Evolutionary conservation across 2,797 vertebrate genomes (phyloP).

Genomic region (Zalophus californianus): DNA sequence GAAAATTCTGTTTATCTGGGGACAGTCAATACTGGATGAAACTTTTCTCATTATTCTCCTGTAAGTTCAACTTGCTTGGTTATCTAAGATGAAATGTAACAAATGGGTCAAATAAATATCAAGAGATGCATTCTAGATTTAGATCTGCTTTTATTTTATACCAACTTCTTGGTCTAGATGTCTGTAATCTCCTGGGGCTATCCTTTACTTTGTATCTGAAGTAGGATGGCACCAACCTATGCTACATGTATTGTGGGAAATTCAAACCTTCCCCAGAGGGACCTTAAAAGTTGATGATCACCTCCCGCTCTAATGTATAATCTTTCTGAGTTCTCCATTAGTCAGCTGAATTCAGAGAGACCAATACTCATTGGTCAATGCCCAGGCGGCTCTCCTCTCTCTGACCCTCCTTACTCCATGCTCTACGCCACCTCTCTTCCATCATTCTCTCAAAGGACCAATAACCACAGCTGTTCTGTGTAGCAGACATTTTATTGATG

Average conservation of each 20-base stretch:
- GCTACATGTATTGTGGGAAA: neutral
- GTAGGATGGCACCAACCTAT: neutral
- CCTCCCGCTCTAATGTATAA: neutral
- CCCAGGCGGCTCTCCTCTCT: neutral
- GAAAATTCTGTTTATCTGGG: neutral
- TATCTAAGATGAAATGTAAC: conserved; percentile 5
- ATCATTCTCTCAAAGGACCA: conserved; percentile 30
- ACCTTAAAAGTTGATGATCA: neutral
- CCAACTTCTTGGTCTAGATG: neutral
- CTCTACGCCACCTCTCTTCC: neutral
- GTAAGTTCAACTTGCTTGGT: neutral
- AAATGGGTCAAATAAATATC: neutral
- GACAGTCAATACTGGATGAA: neutral
- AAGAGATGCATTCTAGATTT: neutral
- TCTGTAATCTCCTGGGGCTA: neutral
- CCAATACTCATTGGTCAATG: neutral
- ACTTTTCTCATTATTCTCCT: neutral
- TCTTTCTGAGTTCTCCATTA: neutral
- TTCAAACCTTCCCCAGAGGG: neutral
- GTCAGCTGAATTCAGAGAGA: neutral
- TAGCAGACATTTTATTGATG: conserved; percentile 38
- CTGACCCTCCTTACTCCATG: neutral
- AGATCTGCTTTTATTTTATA: neutral
- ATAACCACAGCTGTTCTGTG: neutral
- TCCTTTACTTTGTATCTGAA: neutral